phyloP scores from a whole-genome alignment of 1,140 invertebrate genomes.

The Atopsyche davidsoni region DNA sequence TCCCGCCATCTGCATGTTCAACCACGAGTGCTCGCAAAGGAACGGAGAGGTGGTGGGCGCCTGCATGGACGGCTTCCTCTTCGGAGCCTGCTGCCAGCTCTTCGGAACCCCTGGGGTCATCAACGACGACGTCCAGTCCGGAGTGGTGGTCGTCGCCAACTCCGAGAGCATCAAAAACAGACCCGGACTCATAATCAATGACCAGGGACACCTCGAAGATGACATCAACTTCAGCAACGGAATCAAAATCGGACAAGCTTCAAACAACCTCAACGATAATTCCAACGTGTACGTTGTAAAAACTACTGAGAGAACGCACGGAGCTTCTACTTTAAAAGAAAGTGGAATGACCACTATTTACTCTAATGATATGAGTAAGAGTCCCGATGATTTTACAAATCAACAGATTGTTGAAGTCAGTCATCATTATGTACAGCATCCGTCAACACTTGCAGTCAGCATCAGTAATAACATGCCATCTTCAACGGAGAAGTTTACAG shows the following conservation, averaged over 20 bases:
- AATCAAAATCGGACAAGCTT: constrained; percentile 1
- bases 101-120: constrained; percentile 37
- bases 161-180: too few relatives aligned
- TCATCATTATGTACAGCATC: constrained; percentile 15
- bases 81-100: constrained; percentile 81
- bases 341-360: constrained; percentile 2
- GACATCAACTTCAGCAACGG: background rate
- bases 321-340: constrained; percentile 27
- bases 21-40: constrained; percentile 78
- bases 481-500: constrained; percentile 21
- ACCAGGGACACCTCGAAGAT: background rate
- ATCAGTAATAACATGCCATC: constrained; percentile 8
- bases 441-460: constrained; percentile 22
- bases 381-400: constrained; percentile 11
- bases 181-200: background rate
- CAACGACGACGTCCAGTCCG: constrained; percentile 32
- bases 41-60: constrained; percentile 79
- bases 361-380: constrained; percentile 10
- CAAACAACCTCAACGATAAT: constrained; percentile 4
- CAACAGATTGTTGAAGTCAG: constrained; percentile 8
- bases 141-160: constrained; percentile 17
- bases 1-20: constrained; percentile 89
- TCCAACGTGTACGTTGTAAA: constrained; percentile 15
- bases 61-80: constrained; percentile 87
- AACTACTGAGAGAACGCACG: constrained; percentile 31